Evolutionary conservation across 1,140 invertebrate species (phyloP).

Genomic region (Fopius arisanus): DNA sequence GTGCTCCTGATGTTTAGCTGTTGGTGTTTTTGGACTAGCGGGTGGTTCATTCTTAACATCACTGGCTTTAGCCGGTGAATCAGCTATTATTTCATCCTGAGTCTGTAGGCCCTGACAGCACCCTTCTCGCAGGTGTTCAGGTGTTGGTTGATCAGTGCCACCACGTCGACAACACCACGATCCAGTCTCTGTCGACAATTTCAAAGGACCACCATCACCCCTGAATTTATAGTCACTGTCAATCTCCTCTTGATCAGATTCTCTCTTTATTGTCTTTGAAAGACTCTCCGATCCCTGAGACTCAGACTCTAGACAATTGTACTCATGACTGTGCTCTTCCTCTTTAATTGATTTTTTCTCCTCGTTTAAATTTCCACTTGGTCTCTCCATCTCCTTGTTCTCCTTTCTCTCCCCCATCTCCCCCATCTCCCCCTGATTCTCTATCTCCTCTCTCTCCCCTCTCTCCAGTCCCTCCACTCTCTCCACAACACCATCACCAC

Average conservation of each 20-base stretch:
- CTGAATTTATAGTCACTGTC: slow-evolving; percentile 63
- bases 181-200: slow-evolving; percentile 68
- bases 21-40: slow-evolving; percentile 40
- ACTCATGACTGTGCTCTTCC: too few relatives aligned
- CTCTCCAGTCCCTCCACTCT: too few relatives aligned
- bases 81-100: slow-evolving; percentile 72
- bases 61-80: slow-evolving; percentile 51
- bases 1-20: slow-evolving; percentile 69
- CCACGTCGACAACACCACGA: slow-evolving; percentile 77
- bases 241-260: slow-evolving; percentile 41
- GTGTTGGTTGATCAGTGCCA: slow-evolving; percentile 72
- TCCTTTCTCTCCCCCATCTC: too few relatives aligned
- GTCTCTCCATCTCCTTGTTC: not conserved
- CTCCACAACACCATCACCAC: too few relatives aligned
- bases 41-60: slow-evolving; percentile 56
- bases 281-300: slow-evolving; percentile 34
- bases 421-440: too few relatives aligned
- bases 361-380: slow-evolving; percentile 37
- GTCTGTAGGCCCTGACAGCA: slow-evolving; percentile 76
- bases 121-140: slow-evolving; percentile 76
- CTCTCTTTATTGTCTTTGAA: slow-evolving; percentile 45
- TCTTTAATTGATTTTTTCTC: too few relatives aligned
- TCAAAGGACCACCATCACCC: slow-evolving; percentile 73
- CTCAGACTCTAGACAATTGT: slow-evolving; percentile 38
- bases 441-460: too few relatives aligned